These are phyloP conservation scores for Amblyornis subalaris DNA, from an alignment of 2,113 vertebrate genomes.

Conservation along the genomic window DNA sequence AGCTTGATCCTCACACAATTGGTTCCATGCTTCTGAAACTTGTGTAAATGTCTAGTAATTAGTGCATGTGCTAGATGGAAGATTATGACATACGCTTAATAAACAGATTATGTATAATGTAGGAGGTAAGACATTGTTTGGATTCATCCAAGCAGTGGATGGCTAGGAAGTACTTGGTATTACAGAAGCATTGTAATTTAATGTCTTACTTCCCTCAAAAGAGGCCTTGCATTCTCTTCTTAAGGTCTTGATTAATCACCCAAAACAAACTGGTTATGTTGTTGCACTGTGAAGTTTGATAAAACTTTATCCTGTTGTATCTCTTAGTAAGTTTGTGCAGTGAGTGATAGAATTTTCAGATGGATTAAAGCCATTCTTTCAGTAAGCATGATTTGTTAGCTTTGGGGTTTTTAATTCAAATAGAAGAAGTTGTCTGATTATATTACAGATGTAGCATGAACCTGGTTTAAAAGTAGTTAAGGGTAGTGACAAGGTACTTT, in stretches of 20 bases:
- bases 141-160: not conserved
- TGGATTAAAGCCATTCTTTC: not conserved
- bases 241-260: not conserved
- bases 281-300: not conserved
- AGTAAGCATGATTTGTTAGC: not conserved
- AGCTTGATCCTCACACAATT: not conserved
- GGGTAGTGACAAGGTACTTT: not conserved
- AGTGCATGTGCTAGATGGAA: not conserved
- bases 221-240: not conserved
- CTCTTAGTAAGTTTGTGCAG: not conserved
- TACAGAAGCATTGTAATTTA: not conserved
- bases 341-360: not conserved
- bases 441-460: not conserved
- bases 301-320: not conserved
- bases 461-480: not conserved
- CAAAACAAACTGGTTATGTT: not conserved
- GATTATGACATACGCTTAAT: not conserved
- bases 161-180: not conserved
- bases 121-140: not conserved
- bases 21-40: not conserved
- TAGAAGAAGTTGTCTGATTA: not conserved
- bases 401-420: accelerated
- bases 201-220: not conserved
- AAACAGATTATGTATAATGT: not conserved
- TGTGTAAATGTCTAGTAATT: not conserved